Evolutionary conservation across 2,888 invertebrate genomes (phyloP).

Genomic region (Caenorhabditis drosophilae): DNA sequence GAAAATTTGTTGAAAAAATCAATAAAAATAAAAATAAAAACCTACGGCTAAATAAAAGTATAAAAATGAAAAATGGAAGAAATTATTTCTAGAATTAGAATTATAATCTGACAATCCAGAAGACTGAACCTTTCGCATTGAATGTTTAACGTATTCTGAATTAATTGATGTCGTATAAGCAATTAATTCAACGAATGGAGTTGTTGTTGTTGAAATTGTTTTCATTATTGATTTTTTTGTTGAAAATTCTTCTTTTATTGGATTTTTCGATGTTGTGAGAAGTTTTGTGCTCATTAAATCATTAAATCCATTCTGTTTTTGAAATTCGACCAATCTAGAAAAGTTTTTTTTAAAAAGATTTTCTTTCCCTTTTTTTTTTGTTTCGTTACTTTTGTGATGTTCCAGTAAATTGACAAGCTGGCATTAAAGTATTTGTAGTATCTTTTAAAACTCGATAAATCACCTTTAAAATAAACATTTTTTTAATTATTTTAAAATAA

Average conservation of each 20-base stretch:
- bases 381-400: slow-evolving; percentile 46
- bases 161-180: not conserved
- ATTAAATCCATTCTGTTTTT: slow-evolving; percentile 16
- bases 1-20: not conserved
- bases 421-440: slow-evolving; percentile 68
- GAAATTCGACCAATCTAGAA: slow-evolving; percentile 17
- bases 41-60: not conserved
- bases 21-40: not conserved
- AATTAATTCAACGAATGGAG: not conserved
- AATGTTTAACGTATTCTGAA: too few relatives aligned
- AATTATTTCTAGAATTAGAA: too few relatives aligned
- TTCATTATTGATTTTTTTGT: not conserved
- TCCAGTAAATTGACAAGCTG: slow-evolving; percentile 64
- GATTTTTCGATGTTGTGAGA: too few relatives aligned
- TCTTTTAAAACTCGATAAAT: slow-evolving; percentile 68
- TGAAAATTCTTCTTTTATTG: not conserved
- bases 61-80: too few relatives aligned
- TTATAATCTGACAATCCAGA: not conserved
- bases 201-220: not conserved
- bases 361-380: too few relatives aligned
- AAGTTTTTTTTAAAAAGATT: too few relatives aligned
- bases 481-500: not conserved
- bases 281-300: too few relatives aligned
- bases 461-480: slow-evolving; percentile 40
- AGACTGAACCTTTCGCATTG: not conserved